These are phyloP conservation scores for Spermophilus dauricus DNA, from an alignment of 2,113 vertebrate genomes.

Conservation along the genomic window DNA sequence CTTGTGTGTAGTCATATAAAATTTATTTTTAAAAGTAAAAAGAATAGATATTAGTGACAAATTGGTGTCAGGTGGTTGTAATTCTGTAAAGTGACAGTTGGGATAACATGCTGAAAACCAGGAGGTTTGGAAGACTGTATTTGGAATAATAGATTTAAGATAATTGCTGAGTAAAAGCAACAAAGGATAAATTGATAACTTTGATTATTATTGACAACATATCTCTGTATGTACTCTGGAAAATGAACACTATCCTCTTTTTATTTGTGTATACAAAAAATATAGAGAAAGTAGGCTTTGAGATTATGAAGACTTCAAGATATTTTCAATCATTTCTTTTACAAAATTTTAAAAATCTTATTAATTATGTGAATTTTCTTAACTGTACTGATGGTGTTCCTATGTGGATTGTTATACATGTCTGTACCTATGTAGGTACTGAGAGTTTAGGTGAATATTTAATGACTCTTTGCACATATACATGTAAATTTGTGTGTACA, in stretches of 20 bases:
- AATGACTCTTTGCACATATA: neutral
- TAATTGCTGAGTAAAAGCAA: neutral
- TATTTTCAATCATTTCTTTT: neutral
- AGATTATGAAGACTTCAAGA: neutral
- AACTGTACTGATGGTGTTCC: neutral
- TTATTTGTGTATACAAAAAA: neutral
- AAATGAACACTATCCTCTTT: accelerated
- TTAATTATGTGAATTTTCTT: neutral
- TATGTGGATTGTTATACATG: neutral
- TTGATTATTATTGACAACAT: neutral
- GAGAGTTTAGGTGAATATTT: neutral
- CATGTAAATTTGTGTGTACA: neutral
- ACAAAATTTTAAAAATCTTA: neutral
- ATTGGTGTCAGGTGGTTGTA: neutral
- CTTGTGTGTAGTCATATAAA: neutral
- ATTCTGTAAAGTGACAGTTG: neutral
- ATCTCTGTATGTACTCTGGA: neutral
- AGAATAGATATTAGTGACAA: neutral
- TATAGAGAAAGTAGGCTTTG: neutral
- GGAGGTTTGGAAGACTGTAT: neutral
- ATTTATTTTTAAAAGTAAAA: neutral
- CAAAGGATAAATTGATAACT: neutral
- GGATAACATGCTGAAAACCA: neutral
- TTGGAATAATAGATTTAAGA: neutral
- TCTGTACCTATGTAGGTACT: neutral